A percentile compares a stretch with the other conserved stretches of the same genome.
Evolutionary conservation across 2,888 invertebrate genomes (phyloP).

Genomic region (Diarsia rubi): DNA sequence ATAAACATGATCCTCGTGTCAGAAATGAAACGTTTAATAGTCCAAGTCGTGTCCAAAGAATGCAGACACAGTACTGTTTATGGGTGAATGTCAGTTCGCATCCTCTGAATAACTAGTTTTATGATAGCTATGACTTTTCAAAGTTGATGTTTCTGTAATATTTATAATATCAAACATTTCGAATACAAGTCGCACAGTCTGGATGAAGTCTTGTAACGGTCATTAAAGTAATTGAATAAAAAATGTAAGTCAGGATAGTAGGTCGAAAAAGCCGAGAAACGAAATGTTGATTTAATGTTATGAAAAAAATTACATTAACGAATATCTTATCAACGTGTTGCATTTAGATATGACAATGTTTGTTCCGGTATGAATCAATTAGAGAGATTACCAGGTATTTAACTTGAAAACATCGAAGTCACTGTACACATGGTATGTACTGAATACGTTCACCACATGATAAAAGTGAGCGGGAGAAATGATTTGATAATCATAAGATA

Average conservation of each 20-base stretch:
- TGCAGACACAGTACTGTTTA: slow-evolving; percentile 9
- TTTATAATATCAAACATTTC: background rate
- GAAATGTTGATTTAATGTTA: background rate
- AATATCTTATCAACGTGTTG: slow-evolving; percentile 20
- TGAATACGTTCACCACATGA: background rate
- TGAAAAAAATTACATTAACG: background rate
- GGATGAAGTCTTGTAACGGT: background rate
- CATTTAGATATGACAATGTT: slow-evolving; percentile 25
- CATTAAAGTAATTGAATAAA: background rate
- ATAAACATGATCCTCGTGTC: slow-evolving; percentile 24
- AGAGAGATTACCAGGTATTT: background rate
- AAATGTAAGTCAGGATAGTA: background rate
- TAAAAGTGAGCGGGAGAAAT: background rate
- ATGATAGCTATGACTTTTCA: slow-evolving; percentile 9
- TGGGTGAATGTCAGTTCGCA: background rate
- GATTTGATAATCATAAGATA: background rate
- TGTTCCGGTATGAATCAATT: slow-evolving; percentile 10
- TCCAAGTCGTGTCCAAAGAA: slow-evolving; percentile 1
- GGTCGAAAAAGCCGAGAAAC: background rate
- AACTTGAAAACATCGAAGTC: background rate
- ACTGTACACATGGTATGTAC: background rate
- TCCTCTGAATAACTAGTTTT: slow-evolving; percentile 27
- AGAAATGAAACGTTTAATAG: slow-evolving; percentile 10
- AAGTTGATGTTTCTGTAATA: slow-evolving; percentile 12
- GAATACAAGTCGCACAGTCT: background rate